These are phyloP conservation scores for Lampris megalopsis DNA, from an alignment of 2,113 vertebrate species.

Conservation along the genomic window DNA sequence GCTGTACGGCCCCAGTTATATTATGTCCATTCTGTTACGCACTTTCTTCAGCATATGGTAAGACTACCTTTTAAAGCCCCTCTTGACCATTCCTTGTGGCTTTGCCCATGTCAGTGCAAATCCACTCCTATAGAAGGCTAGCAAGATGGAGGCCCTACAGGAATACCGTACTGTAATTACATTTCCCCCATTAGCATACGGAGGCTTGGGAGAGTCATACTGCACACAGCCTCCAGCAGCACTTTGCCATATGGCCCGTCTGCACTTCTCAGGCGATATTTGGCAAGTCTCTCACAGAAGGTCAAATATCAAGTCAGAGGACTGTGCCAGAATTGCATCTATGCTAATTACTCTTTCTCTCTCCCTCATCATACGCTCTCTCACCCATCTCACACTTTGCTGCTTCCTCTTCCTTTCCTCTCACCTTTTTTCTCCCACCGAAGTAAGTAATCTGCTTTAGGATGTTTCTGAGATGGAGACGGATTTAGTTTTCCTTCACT, in stretches of 20 bases:
- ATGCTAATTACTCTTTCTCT: constrained; percentile 75
- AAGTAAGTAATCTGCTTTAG: constrained; percentile 82
- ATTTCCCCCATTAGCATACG: constrained; percentile 75
- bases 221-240: constrained; percentile 75
- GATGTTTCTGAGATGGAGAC: constrained; percentile 82
- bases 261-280: constrained; percentile 70
- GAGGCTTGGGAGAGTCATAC: constrained; percentile 68
- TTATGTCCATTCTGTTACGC: constrained; percentile 42
- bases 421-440: constrained; percentile 48
- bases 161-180: constrained; percentile 78
- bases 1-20: constrained; percentile 18
- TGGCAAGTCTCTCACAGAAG: constrained; percentile 78
- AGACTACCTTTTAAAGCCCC: constrained; percentile 48
- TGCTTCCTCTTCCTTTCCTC: constrained; percentile 24
- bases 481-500: constrained; percentile 78
- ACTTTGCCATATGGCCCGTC: constrained; percentile 80
- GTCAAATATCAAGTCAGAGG: constrained; percentile 82
- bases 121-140: constrained; percentile 53
- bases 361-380: constrained; percentile 12
- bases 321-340: constrained; percentile 78
- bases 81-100: constrained; percentile 38
- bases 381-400: constrained; percentile 61
- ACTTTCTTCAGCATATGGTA: constrained; percentile 32
- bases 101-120: constrained; percentile 53
- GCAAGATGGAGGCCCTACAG: constrained; percentile 75